Percentiles rank a stretch among this genome's conserved stretches.
Evolutionary conservation across 1,140 invertebrate species (phyloP).

Genomic region (Diploscapter pachys): DNA sequence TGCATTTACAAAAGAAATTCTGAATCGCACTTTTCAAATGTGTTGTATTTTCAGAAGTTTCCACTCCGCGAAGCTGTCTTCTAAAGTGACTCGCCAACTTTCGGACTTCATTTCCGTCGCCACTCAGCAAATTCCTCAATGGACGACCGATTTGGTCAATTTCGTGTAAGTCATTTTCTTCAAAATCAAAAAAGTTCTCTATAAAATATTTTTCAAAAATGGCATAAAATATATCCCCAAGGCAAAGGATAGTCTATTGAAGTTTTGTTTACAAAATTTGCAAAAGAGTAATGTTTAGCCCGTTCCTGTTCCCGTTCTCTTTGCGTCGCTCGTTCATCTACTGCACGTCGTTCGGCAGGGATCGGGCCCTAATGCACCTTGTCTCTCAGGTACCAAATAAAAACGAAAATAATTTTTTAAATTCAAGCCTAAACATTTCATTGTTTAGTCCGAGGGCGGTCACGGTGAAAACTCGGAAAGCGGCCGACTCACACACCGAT

Average conservation of each 20-base stretch:
- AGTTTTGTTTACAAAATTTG: too few species aligned
- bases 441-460: conserved; percentile 31
- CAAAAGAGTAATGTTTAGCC: neutral
- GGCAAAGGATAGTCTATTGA: too few species aligned
- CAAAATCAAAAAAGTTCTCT: too few species aligned
- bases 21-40: conserved; percentile 5
- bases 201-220: too few species aligned
- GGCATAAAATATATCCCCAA: too few species aligned
- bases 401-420: conserved; percentile 20
- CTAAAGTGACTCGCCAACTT: conserved; percentile 50
- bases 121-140: conserved; percentile 51
- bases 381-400: conserved; percentile 43
- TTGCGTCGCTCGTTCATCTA: conserved; percentile 49
- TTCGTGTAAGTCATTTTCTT: conserved; percentile 39
- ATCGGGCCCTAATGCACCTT: conserved; percentile 48
- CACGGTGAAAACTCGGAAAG: conserved; percentile 23
- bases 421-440: conserved; percentile 33
- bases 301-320: conserved; percentile 25
- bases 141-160: conserved; percentile 50
- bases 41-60: conserved; percentile 42
- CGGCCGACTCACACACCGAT: conserved; percentile 47
- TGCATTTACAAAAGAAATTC: too few species aligned
- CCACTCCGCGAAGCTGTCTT: conserved; percentile 49
- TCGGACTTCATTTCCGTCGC: conserved; percentile 54
- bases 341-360: conserved; percentile 54